Conservation (phyloP, 2,888 invertebrate genomes). For the Noctuana brunneofusca region DNA sequence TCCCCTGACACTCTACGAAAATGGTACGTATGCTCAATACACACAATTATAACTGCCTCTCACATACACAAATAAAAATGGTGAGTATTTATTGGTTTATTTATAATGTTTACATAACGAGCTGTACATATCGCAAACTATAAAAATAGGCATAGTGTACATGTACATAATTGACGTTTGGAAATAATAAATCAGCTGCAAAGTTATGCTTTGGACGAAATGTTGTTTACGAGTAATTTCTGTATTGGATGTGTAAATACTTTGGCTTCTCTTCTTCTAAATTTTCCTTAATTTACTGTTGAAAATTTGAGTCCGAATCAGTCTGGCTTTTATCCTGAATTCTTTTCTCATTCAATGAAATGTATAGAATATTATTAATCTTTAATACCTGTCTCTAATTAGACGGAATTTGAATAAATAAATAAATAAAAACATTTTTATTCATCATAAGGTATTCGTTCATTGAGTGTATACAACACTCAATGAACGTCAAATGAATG, state of each 20-base stretch:
- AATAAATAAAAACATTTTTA: too few relatives aligned
- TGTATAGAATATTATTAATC: background rate
- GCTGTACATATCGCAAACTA: slow-evolving; percentile 70
- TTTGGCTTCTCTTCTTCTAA: slow-evolving; percentile 30
- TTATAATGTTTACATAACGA: slow-evolving; percentile 21
- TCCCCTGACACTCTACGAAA: slow-evolving; percentile 6
- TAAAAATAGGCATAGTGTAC: slow-evolving; percentile 51
- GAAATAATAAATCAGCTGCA: slow-evolving; percentile 45
- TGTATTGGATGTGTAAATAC: slow-evolving; percentile 14
- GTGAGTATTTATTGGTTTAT: slow-evolving; percentile 37
- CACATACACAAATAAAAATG: slow-evolving; percentile 8
- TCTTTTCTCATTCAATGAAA: background rate
- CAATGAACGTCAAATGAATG: too few relatives aligned
- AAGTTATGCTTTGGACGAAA: slow-evolving; percentile 44
- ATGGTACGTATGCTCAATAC: slow-evolving; percentile 33
- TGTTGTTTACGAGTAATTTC: slow-evolving; percentile 22
- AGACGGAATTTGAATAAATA: too few relatives aligned
- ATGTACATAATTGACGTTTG: slow-evolving; percentile 49
- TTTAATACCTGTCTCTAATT: too few relatives aligned
- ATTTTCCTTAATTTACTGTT: slow-evolving; percentile 2
- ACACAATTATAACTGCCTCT: slow-evolving; percentile 24
- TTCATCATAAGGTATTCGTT: too few relatives aligned
- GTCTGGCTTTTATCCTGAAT: background rate
- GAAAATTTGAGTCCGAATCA: background rate
- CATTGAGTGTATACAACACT: too few relatives aligned